Percentiles rank a stretch among this genome's conserved stretches.
phyloP scores from a whole-genome alignment of 2,113 vertebrate species.

The Tautogolabrus adspersus region DNA sequence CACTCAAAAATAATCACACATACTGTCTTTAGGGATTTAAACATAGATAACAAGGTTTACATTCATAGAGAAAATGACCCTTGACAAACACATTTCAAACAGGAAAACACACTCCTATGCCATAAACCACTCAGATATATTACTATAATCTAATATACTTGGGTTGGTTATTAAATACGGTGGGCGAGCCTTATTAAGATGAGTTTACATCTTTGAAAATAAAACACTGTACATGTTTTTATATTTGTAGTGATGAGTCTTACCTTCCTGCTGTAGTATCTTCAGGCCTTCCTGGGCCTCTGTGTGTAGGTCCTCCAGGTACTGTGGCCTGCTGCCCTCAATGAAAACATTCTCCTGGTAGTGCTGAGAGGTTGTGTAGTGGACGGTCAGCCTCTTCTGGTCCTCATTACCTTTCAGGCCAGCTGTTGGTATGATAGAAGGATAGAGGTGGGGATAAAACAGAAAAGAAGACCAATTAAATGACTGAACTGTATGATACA shows the following conservation, averaged over 20 bases:
- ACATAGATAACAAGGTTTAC: no score
- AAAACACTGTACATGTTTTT: no score
- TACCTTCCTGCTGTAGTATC: constrained; percentile 92
- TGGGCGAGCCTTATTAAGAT: background rate
- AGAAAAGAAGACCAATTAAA: background rate
- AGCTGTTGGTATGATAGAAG: constrained; percentile 52
- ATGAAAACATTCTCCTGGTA: constrained; percentile 96
- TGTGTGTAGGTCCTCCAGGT: constrained; percentile 93
- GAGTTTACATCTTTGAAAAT: background rate
- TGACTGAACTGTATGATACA: background rate
- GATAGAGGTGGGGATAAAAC: background rate
- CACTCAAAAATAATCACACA: background rate
- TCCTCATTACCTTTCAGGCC: constrained; percentile 85
- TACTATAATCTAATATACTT: no score
- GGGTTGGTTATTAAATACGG: no score
- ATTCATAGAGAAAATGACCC: no score
- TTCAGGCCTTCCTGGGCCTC: constrained; percentile 95
- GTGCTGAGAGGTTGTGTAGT: constrained; percentile 82
- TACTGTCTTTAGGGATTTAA: no score
- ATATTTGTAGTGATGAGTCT: background rate
- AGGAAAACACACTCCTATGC: no score
- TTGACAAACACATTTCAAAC: no score
- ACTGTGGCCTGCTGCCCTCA: constrained; percentile 88
- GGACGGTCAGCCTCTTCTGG: constrained; percentile 84
- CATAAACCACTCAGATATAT: no score